Conservation (phyloP, 2,797 vertebrate genomes). For the Crypturellus tataupa region DNA sequence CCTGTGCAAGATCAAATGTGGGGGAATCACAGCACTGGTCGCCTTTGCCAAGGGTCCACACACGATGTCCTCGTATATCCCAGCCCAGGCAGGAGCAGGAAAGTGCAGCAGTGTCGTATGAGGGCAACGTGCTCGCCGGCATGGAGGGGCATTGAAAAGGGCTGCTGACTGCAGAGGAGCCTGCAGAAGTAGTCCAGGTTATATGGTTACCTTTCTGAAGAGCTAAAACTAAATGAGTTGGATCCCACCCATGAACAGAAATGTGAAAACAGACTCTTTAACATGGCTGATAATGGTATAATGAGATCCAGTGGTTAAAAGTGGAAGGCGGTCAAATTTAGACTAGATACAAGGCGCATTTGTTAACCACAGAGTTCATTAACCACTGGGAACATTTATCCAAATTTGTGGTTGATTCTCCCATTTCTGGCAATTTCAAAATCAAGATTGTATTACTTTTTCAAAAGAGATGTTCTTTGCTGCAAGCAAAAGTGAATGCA, state of each 20-base stretch:
- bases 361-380: constrained; percentile 14
- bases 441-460: not conserved
- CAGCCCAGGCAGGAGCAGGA: not conserved
- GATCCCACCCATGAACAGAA: not conserved
- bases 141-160: not conserved
- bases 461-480: not conserved
- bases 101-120: not conserved
- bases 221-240: not conserved
- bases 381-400: constrained; percentile 1
- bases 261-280: not conserved
- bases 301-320: not conserved
- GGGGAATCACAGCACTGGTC: not conserved
- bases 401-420: constrained; percentile 11
- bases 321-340: not conserved
- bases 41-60: not conserved
- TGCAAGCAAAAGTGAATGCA: not conserved
- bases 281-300: not conserved
- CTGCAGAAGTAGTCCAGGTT: not conserved
- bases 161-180: not conserved
- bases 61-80: not conserved
- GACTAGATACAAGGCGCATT: not conserved
- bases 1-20: not conserved
- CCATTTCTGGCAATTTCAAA: constrained; percentile 24
- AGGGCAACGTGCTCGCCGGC: not conserved
- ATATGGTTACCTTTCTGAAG: not conserved